Evolutionary conservation across 2,888 invertebrate species (phyloP).

Genomic region (Gari tellinella): DNA sequence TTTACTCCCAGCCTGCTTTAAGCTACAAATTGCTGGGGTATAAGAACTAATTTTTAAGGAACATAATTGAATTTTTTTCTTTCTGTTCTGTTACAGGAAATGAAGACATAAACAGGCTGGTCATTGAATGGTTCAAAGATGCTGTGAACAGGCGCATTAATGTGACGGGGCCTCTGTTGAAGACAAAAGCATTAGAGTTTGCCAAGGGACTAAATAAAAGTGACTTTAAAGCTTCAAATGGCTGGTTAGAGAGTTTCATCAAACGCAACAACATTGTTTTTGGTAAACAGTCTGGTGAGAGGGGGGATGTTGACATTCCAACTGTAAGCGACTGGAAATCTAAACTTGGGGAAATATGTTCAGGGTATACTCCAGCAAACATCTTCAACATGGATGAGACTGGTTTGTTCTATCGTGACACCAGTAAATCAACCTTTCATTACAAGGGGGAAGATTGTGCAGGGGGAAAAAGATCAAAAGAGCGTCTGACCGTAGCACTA

Average conservation of each 20-base stretch:
- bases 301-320: constrained; percentile 22
- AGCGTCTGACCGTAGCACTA: constrained; percentile 36
- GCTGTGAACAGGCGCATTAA: constrained; percentile 4
- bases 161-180: constrained; percentile 19
- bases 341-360: constrained; percentile 8
- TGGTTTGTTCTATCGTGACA: constrained; percentile 44
- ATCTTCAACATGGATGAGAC: constrained; percentile 60
- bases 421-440: constrained; percentile 26
- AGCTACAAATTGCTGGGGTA: too few relatives aligned
- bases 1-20: too few relatives aligned
- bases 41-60: too few relatives aligned
- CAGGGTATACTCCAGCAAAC: constrained; percentile 32
- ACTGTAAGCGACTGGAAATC: constrained; percentile 32
- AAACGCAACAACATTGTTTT: constrained; percentile 28
- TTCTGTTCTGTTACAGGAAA: too few relatives aligned
- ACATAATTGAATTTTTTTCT: too few relatives aligned
- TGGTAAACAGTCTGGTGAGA: constrained; percentile 16
- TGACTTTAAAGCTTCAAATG: constrained; percentile 16
- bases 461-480: constrained; percentile 53
- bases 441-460: constrained; percentile 43
- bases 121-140: constrained; percentile 23
- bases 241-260: constrained; percentile 23
- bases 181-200: constrained; percentile 16
- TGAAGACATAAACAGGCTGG: constrained; percentile 25
- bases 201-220: constrained; percentile 3